phyloP scores from a whole-genome alignment of 1,140 invertebrate genomes.

The Saccostrea glomerata region DNA sequence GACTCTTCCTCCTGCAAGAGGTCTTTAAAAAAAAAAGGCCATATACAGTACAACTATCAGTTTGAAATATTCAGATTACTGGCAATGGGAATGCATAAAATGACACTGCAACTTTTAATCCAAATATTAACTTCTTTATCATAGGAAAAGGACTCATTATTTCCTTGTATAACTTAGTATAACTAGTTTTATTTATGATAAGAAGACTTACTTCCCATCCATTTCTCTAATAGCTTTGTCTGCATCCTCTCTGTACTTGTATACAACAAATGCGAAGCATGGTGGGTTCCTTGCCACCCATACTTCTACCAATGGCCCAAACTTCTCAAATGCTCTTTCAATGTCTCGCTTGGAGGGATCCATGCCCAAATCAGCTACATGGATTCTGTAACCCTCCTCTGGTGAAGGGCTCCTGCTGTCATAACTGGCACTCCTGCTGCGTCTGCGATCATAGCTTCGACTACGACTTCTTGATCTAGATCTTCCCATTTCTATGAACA shows the following conservation, averaged over 20 bases:
- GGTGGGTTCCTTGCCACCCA: constrained; percentile 79
- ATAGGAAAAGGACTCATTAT: background rate
- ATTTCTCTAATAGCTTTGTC: constrained; percentile 74
- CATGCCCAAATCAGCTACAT: constrained; percentile 75
- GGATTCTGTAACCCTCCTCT: constrained; percentile 71
- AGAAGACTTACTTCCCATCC: constrained; percentile 74
- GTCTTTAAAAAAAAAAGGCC: constrained; percentile 56
- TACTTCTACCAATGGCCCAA: constrained; percentile 76
- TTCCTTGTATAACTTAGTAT: background rate
- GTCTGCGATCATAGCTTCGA: constrained; percentile 54
- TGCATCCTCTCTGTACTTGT: constrained; percentile 75
- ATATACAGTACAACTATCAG: background rate
- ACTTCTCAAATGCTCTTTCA: constrained; percentile 74
- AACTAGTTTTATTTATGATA: too few species aligned
- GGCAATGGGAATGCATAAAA: background rate
- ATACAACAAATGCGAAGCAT: constrained; percentile 79
- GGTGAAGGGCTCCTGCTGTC: constrained; percentile 61
- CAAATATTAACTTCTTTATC: background rate
- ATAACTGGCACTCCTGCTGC: constrained; percentile 63
- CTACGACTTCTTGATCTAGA: constrained; percentile 56
- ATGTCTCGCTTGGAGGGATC: constrained; percentile 74
- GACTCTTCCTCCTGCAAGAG: constrained; percentile 69
- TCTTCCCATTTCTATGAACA: constrained; percentile 46
- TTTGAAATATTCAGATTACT: background rate
- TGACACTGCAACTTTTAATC: background rate